These are phyloP conservation scores for Agonopterix arenella DNA, from an alignment of 2,888 invertebrate genomes.

Conservation along the genomic window DNA sequence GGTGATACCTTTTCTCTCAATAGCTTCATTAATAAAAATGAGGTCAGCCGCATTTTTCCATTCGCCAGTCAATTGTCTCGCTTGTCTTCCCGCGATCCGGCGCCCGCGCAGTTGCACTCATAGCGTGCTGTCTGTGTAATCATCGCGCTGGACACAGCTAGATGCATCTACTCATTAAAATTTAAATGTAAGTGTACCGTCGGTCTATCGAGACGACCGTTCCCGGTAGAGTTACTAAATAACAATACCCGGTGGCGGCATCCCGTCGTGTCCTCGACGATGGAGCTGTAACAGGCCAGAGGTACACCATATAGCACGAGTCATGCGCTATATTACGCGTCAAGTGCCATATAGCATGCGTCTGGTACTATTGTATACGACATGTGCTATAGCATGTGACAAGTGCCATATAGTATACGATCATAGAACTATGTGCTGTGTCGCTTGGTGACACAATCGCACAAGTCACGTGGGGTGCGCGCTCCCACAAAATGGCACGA, in stretches of 20 bases:
- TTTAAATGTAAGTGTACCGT: conserved; percentile 44
- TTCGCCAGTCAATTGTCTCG: conserved; percentile 61
- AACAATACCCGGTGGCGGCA: too few species aligned
- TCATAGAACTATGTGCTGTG: too few species aligned
- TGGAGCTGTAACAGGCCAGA: too few species aligned
- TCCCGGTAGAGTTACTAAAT: too few species aligned
- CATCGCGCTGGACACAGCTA: conserved; percentile 55
- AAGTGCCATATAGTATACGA: too few species aligned
- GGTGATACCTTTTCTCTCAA: conserved; percentile 69
- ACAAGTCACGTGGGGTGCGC: conserved; percentile 25
- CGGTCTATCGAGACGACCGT: conserved; percentile 44
- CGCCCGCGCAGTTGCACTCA: conserved; percentile 13
- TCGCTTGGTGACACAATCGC: conserved; percentile 26
- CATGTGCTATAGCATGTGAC: too few species aligned
- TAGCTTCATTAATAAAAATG: conserved; percentile 58
- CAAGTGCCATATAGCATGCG: too few species aligned
- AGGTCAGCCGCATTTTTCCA: conserved; percentile 47
- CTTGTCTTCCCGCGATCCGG: conserved; percentile 40
- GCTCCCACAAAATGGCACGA: neutral
- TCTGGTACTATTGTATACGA: too few species aligned
- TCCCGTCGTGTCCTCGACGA: neutral
- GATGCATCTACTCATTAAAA: conserved; percentile 48
- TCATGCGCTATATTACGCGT: too few species aligned
- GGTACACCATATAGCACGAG: too few species aligned
- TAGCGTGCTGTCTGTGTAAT: too few species aligned